Percentiles rank a stretch among this genome's conserved stretches.
These are phyloP conservation scores for Globodera ellingtonae DNA, from an alignment of 1,140 invertebrate genomes.

Conservation along the genomic window DNA sequence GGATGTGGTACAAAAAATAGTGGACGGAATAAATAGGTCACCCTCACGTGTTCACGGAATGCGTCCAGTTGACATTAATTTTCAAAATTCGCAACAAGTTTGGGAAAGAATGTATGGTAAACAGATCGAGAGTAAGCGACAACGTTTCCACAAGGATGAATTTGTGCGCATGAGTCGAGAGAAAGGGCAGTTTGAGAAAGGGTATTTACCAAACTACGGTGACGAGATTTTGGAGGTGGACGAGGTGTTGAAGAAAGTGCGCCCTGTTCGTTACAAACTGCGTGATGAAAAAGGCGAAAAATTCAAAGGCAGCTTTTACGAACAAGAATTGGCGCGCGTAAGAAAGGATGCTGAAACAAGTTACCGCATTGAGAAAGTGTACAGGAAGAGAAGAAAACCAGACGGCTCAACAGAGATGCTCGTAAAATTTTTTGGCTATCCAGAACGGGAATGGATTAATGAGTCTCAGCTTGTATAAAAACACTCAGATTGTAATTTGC, in stretches of 20 bases:
- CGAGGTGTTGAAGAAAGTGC: too few relatives aligned
- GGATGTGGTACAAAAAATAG: conserved; percentile 7
- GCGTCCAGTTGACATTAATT: conserved; percentile 1
- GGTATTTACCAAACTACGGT: too few relatives aligned
- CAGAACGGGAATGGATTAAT: background rate
- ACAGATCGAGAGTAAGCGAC: too few relatives aligned
- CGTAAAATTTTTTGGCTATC: background rate
- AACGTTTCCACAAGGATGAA: too few relatives aligned
- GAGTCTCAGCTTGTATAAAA: too few relatives aligned
- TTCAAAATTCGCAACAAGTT: conserved; percentile 14
- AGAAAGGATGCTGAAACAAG: background rate
- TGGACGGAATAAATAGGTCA: background rate
- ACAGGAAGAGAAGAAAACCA: background rate
- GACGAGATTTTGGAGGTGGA: too few relatives aligned
- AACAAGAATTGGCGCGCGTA: background rate
- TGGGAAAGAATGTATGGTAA: conserved; percentile 4
- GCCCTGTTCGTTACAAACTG: too few relatives aligned
- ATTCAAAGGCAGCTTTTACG: background rate
- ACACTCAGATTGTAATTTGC: too few relatives aligned
- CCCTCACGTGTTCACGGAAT: background rate
- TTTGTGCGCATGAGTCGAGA: too few relatives aligned
- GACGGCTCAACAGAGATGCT: background rate
- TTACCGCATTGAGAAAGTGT: background rate
- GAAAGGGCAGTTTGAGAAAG: too few relatives aligned
- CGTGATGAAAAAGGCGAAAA: too few relatives aligned